Conservation (phyloP, 2,797 vertebrate genomes). For the Mormyrus hasselquistii region DNA sequence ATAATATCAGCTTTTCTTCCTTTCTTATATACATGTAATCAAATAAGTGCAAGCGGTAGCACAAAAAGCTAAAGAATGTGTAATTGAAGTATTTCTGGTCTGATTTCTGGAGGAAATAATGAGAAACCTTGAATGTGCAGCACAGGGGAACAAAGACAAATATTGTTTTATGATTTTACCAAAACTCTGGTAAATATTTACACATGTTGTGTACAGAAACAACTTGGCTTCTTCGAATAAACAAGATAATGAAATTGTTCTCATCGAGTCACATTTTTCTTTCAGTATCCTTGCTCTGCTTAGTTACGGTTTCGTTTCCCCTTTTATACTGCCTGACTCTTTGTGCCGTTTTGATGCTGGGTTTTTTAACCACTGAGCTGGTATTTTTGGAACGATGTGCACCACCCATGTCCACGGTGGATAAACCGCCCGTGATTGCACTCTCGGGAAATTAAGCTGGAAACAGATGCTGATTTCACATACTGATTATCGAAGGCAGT, state of each 20-base stretch:
- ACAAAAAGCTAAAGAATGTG: background rate
- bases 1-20: background rate
- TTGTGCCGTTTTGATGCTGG: background rate
- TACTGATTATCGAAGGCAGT: background rate
- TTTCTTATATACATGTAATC: background rate
- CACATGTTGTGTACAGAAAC: constrained; percentile 7
- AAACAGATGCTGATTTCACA: background rate
- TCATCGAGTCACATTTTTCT: background rate
- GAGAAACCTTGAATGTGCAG: background rate
- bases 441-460: background rate
- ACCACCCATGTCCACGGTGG: background rate
- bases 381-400: background rate
- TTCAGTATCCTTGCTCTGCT: background rate
- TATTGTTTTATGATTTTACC: background rate
- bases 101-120: background rate
- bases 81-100: background rate
- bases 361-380: background rate
- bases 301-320: background rate
- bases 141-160: background rate
- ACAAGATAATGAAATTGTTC: constrained; percentile 10
- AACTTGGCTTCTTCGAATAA: background rate
- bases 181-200: background rate
- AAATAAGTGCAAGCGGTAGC: background rate
- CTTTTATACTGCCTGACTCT: background rate
- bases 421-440: background rate